phyloP scores from a whole-genome alignment of 2,888 invertebrate species.

The Oeneis ivallda region DNA sequence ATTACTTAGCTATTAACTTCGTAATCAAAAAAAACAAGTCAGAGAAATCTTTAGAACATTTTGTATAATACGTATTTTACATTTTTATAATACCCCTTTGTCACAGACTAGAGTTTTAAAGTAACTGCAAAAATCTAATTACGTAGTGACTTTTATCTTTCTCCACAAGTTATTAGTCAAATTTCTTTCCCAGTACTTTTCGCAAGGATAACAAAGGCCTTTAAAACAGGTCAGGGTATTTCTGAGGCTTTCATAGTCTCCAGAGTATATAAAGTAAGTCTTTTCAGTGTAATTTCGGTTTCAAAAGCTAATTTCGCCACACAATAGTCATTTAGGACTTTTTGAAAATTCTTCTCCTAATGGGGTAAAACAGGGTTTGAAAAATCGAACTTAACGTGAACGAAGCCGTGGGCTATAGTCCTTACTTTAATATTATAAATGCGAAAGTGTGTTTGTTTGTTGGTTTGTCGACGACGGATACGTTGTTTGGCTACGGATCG shows the following conservation, averaged over 20 bases:
- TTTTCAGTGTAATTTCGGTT: conserved; percentile 19
- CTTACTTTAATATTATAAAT: no score
- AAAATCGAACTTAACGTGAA: no score
- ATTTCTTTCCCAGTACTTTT: conserved; percentile 6
- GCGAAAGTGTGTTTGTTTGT: no score
- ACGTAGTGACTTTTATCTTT: conserved; percentile 15
- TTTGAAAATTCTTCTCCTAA: conserved; percentile 39
- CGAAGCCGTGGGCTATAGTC: no score
- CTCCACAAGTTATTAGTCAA: conserved; percentile 21
- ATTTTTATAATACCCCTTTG: conserved; percentile 13
- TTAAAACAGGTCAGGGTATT: conserved; percentile 14
- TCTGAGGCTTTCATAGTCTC: conserved; percentile 3
- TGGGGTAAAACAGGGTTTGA: no score
- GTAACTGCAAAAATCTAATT: conserved; percentile 19
- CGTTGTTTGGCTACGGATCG: no score
- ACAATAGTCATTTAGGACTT: conserved; percentile 26
- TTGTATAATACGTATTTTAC: not conserved
- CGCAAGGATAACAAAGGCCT: conserved; percentile 16
- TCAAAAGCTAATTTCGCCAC: conserved; percentile 27
- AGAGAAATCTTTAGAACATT: not conserved
- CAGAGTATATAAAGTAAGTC: conserved; percentile 10
- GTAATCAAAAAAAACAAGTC: not conserved
- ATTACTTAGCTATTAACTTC: no score
- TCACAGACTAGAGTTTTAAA: conserved; percentile 7
- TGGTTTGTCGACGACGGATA: no score